These are phyloP conservation scores for Pelvicachromis taeniatus DNA, from an alignment of 2,113 vertebrate genomes.

Conservation along the genomic window DNA sequence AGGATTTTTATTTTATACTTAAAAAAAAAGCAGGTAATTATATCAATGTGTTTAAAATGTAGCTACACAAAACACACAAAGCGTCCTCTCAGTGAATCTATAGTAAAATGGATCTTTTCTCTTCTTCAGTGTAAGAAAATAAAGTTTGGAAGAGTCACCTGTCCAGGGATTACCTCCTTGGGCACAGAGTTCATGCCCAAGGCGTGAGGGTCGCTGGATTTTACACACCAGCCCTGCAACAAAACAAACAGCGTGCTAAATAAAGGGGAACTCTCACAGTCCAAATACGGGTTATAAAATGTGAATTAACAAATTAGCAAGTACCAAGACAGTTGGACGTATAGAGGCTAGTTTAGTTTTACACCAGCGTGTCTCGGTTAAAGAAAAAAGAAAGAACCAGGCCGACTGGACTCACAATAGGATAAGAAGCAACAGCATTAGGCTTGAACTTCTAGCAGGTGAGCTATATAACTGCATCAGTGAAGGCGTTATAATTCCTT, in stretches of 20 bases:
- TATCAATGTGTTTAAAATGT: neutral
- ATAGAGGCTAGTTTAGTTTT: constrained; percentile 9
- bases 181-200: constrained; percentile 74
- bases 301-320: neutral
- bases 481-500: constrained; percentile 34
- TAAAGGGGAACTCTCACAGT: neutral
- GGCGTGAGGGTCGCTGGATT: constrained; percentile 73
- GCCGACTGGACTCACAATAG: constrained; percentile 30
- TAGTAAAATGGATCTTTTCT: neutral
- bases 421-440: constrained; percentile 39
- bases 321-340: neutral
- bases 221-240: constrained; percentile 82
- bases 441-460: constrained; percentile 30
- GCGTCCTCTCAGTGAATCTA: neutral
- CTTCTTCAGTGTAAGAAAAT: neutral
- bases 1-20: neutral
- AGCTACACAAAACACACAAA: neutral
- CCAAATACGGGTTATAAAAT: neutral
- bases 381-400: neutral
- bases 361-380: neutral
- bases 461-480: constrained; percentile 30
- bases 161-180: constrained; percentile 81
- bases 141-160: constrained; percentile 63
- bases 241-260: constrained; percentile 45
- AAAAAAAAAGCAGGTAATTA: neutral